phyloP scores from a whole-genome alignment of 2,113 vertebrate genomes.

The Anhinga anhinga region DNA sequence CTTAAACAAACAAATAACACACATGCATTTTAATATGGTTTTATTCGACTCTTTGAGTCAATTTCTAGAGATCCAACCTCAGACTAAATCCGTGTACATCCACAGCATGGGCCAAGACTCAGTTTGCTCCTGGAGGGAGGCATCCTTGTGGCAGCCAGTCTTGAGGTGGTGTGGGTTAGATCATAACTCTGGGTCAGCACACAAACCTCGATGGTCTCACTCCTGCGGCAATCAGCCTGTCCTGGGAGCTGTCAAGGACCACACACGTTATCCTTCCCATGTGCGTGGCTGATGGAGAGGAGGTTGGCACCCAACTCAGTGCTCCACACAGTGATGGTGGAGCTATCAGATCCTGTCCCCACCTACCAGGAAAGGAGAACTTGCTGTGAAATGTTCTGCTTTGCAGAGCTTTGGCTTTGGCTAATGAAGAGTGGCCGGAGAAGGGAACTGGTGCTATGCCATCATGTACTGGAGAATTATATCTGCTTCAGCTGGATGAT shows the following conservation, averaged over 20 bases:
- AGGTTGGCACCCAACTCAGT: constrained; percentile 47
- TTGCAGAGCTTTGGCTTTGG: not conserved
- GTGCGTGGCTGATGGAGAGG: constrained; percentile 52
- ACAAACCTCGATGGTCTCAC: constrained; percentile 66
- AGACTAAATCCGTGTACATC: not conserved
- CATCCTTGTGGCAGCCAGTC: not conserved
- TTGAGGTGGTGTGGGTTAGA: not conserved
- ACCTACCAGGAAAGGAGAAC: constrained; percentile 16
- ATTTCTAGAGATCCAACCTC: not conserved
- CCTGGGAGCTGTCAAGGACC: constrained; percentile 59
- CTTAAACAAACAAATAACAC: not conserved
- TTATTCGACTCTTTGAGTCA: not conserved
- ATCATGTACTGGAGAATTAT: not conserved
- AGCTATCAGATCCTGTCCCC: constrained; percentile 52
- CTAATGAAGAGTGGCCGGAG: not conserved
- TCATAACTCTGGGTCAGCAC: too few species aligned
- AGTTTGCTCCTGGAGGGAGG: not conserved
- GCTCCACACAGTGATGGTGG: constrained; percentile 66
- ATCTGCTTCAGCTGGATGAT: not conserved
- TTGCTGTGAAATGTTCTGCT: not conserved
- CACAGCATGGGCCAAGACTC: not conserved
- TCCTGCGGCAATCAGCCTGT: constrained; percentile 63
- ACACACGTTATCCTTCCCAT: constrained; percentile 54
- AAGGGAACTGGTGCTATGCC: not conserved
- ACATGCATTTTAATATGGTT: not conserved